A percentile compares a stretch with the other conserved stretches of the same genome.
phyloP scores from a whole-genome alignment of 2,888 invertebrate species.

The Pogonocherus hispidulus region DNA sequence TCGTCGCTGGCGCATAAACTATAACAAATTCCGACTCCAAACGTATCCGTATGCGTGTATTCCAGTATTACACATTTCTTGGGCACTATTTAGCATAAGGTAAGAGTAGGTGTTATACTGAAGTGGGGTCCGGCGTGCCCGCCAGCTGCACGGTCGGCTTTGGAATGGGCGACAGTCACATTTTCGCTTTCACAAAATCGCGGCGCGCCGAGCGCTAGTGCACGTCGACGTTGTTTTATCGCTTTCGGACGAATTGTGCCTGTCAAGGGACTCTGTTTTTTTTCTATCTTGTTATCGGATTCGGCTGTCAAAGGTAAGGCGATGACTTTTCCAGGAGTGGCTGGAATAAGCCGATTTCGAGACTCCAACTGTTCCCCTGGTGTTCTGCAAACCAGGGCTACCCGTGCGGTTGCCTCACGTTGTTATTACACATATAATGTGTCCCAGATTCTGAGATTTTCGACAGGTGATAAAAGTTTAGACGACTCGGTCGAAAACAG shows the following conservation, averaged over 20 bases:
- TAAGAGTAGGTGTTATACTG: conserved; percentile 34
- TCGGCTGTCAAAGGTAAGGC: neutral
- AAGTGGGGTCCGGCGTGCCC: conserved; percentile 38
- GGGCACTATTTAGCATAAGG: conserved; percentile 27
- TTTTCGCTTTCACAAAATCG: conserved; percentile 33
- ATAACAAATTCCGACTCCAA: conserved; percentile 23
- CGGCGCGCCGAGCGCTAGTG: conserved; percentile 17
- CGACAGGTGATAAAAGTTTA: neutral
- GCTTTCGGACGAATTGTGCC: neutral
- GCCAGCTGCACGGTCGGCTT: conserved; percentile 30
- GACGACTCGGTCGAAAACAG: neutral
- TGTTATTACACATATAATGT: neutral
- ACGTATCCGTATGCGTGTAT: conserved; percentile 16
- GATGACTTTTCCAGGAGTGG: neutral
- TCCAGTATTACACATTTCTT: conserved; percentile 29
- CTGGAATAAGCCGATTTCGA: too few species aligned
- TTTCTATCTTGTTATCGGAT: too few species aligned
- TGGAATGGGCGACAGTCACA: conserved; percentile 37
- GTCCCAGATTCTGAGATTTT: conserved; percentile 2
- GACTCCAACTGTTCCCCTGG: too few species aligned
- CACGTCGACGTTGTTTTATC: neutral
- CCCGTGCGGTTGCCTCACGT: neutral
- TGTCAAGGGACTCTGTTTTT: neutral
- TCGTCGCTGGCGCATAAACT: conserved; percentile 15
- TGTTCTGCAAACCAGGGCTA: neutral